Percentiles rank a stretch among this genome's conserved stretches.
These are phyloP conservation scores for Villa cingulata DNA, from an alignment of 2,888 invertebrate species.

Conservation along the genomic window DNA sequence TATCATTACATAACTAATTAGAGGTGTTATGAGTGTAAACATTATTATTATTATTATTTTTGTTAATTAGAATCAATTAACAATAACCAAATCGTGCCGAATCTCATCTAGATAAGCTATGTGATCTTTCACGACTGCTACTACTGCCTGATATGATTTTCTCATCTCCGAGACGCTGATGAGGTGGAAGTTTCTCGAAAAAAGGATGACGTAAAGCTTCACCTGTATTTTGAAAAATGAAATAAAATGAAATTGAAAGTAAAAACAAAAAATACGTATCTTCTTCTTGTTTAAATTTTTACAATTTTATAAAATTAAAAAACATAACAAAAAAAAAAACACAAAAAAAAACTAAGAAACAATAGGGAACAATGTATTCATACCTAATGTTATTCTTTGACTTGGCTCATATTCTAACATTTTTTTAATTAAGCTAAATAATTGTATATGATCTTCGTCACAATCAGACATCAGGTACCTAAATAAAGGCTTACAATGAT, in stretches of 20 bases:
- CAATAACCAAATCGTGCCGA: conserved; percentile 39
- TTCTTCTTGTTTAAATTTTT: not conserved
- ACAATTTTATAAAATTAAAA: not conserved
- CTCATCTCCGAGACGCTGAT: conserved; percentile 54
- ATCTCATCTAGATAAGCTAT: conserved; percentile 38
- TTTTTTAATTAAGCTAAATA: conserved; percentile 87
- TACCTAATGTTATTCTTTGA: conserved; percentile 67
- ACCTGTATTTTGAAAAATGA: conserved; percentile 23
- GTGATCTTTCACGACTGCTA: conserved; percentile 49
- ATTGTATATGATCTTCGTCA: conserved; percentile 77
- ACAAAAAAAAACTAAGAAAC: not conserved
- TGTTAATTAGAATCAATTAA: conserved; percentile 27
- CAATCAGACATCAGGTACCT: conserved; percentile 79
- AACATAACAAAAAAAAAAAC: not conserved
- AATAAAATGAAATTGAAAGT: no score
- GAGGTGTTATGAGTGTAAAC: no score
- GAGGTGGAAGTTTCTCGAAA: conserved; percentile 71
- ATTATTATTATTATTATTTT: no score
- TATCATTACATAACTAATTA: no score
- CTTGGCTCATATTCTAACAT: conserved; percentile 97
- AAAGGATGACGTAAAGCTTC: conserved; percentile 88
- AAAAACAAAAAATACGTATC: not conserved
- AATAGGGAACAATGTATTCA: no score
- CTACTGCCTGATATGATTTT: conserved; percentile 29
- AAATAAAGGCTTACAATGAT: conserved; percentile 95